These are phyloP conservation scores for Cataglyphis albicans DNA, from an alignment of 2,888 invertebrate species.

Conservation along the genomic window DNA sequence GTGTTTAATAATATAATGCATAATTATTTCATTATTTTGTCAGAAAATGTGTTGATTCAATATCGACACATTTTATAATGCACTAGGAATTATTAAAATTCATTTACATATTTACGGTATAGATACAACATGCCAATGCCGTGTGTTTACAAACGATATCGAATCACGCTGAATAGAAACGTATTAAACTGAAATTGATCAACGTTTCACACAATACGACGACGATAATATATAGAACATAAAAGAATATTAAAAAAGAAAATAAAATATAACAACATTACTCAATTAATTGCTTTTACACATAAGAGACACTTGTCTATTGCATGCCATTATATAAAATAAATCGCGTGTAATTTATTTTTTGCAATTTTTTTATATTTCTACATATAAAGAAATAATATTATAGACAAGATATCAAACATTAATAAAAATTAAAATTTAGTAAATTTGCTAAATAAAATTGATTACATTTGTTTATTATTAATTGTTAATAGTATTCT, in stretches of 20 bases:
- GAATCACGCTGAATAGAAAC: constrained; percentile 15
- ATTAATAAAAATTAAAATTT: neutral
- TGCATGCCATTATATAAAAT: neutral
- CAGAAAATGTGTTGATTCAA: neutral
- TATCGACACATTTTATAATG: neutral
- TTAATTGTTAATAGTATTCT: too few relatives aligned
- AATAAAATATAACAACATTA: constrained; percentile 10
- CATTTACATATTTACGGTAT: neutral
- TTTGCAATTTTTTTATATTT: neutral
- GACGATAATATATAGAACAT: neutral
- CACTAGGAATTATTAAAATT: neutral
- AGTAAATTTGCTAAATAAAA: neutral
- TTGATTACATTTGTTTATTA: neutral
- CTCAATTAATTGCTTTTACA: constrained; percentile 18
- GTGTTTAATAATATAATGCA: neutral
- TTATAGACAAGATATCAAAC: neutral
- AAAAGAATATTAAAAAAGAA: neutral
- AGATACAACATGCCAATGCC: constrained; percentile 1
- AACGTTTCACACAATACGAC: constrained; percentile 6
- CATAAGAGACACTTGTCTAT: neutral
- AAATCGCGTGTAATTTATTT: neutral
- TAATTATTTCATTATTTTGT: neutral
- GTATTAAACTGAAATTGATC: constrained; percentile 35
- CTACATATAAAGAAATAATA: neutral
- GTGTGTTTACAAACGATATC: constrained; percentile 6